Evolutionary conservation across 1,140 invertebrate genomes (phyloP).

Genomic region (Paralvinella palmiformis): DNA sequence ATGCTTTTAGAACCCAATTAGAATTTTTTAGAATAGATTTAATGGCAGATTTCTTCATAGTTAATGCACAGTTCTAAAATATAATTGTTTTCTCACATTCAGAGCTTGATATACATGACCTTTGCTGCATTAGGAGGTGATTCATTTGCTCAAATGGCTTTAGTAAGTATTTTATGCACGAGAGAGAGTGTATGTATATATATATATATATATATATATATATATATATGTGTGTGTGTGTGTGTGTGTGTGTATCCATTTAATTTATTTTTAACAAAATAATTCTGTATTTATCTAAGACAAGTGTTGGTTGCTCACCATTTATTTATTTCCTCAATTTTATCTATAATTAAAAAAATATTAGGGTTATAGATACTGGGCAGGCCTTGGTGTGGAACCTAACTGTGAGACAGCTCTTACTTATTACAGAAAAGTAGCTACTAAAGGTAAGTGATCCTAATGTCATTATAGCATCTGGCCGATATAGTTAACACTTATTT

Average conservation of each 20-base stretch:
- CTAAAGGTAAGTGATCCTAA: conserved; percentile 42
- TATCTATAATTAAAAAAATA: not conserved
- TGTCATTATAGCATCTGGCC: not conserved
- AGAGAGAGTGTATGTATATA: not conserved
- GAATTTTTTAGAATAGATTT: no score
- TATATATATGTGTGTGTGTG: not conserved
- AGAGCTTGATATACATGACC: conserved; percentile 84
- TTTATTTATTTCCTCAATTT: not conserved
- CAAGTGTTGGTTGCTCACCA: not conserved
- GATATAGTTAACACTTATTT: not conserved
- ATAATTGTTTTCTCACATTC: conserved; percentile 19
- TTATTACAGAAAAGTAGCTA: conserved; percentile 78
- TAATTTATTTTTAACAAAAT: not conserved
- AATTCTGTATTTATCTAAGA: not conserved
- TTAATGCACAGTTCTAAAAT: not conserved
- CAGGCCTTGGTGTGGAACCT: conserved; percentile 76
- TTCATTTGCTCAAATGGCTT: conserved; percentile 87
- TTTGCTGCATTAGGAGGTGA: conserved; percentile 83
- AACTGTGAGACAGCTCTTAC: conserved; percentile 85
- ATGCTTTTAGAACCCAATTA: no score
- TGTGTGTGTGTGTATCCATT: not conserved
- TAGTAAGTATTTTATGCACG: conserved; percentile 63
- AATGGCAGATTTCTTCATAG: no score
- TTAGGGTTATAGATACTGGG: conserved; percentile 65
- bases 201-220: conserved; percentile 10